Base-by-base conservation (phyloP, 2,113 vertebrate genomes). In the Podarcis raffonei region DNA sequence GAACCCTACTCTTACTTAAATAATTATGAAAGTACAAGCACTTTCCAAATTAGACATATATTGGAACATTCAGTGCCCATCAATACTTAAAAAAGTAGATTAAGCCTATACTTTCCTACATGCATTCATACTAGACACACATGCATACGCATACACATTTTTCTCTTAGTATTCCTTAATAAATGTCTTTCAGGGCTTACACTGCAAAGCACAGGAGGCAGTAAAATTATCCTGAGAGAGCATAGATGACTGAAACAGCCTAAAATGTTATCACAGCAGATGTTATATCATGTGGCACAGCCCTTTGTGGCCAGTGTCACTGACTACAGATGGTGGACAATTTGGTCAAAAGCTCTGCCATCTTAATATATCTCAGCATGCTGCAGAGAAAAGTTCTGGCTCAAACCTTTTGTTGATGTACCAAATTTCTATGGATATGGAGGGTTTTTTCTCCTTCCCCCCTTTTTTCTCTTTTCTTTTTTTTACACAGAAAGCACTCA, bases 21-120 rank as follows among this genome's bases (percentile, higher is more conserved):
- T 18, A 20, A 37, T 30, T 30, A 90, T 27, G n/a, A 42, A 89
- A 23, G 13, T 84, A 71, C 89, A 78, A 69, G 86, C 68, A 81
- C 87, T 2, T 0, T 68, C 80, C 71, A 81, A 3, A 11, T 48
- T 59, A 89, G 9, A 88, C 3, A 35, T 4, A 62, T 1, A 86
- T 71, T 86, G 2, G 3, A 35, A 12, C n/a, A 74, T 74, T 74
- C 30, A 32, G n/a, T 74, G n/a, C 12, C 35, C 27, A 74, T 74
- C n/a, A 16, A 18, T 30, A 74, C 72, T 74, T 74, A 6, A 74
- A 74, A 74, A 5, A 74, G 72, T 35, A 30, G 72, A 32, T 74
- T 74, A 6, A 74, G 7, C 5, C 30, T 32, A 32, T 32, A 74
- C n/a, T 35, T 74, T 32, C 71, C 7, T 74, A 68, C 66, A 68